Evolutionary conservation across 23 tunicate species (phyloP).

Genomic region (Ascidia mentula): DNA sequence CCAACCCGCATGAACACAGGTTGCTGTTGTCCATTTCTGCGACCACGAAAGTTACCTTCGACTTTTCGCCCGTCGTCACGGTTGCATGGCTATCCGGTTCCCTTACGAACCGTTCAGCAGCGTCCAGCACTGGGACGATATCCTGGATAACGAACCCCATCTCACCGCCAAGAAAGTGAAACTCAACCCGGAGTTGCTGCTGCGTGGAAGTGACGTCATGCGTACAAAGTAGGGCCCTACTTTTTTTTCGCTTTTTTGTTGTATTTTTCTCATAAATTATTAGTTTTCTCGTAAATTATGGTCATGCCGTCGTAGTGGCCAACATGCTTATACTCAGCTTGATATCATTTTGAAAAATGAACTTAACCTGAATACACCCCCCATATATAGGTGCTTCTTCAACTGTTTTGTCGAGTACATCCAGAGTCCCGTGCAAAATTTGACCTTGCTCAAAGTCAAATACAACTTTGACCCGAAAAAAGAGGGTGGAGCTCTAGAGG

Average conservation of each 20-base stretch:
- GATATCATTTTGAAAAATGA: not conserved
- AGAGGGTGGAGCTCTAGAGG: not conserved
- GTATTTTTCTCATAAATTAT: not conserved
- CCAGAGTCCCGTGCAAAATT: conserved; percentile 15
- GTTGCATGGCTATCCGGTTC: conserved; percentile 55
- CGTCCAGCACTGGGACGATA: conserved; percentile 42
- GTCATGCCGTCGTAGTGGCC: not conserved
- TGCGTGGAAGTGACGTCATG: conserved; percentile 44
- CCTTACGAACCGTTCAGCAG: conserved; percentile 47
- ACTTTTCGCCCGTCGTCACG: conserved; percentile 46
- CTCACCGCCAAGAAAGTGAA: conserved; percentile 29
- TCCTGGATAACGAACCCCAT: conserved; percentile 10
- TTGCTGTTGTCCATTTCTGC: conserved; percentile 61
- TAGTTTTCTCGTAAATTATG: not conserved
- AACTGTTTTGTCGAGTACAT: conserved; percentile 55
- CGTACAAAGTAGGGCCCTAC: conserved; percentile 36
- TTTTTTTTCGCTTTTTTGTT: not conserved
- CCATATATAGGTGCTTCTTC: conserved; percentile 36
- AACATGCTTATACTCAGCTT: too few relatives aligned
- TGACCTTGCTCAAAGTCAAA: conserved; percentile 24
- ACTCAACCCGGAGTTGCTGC: conserved; percentile 35
- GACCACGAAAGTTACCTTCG: conserved; percentile 54
- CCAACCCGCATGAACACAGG: conserved; percentile 22
- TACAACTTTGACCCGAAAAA: conserved; percentile 19
- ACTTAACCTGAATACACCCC: not conserved